Conservation (phyloP, 2,888 invertebrate species). For the Eustalomyia histrio region DNA sequence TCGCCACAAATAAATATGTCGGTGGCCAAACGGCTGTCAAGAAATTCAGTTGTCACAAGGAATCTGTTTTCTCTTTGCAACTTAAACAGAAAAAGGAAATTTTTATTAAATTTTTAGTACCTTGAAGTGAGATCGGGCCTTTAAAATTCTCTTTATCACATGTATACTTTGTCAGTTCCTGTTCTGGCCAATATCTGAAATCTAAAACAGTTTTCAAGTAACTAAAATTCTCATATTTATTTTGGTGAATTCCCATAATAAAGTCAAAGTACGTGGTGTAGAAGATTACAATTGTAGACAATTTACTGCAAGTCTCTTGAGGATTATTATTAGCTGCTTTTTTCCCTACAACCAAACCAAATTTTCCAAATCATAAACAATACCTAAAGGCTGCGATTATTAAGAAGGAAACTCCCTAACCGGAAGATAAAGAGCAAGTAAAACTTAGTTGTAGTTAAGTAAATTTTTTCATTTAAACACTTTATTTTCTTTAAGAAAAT, state of each 20-base stretch:
- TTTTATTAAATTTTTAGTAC: too few species aligned
- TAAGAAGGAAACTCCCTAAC: constrained; percentile 19
- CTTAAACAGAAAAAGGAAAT: too few species aligned
- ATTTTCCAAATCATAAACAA: constrained; percentile 18
- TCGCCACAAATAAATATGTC: too few species aligned
- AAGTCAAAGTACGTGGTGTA: constrained; percentile 49
- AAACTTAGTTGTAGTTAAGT: constrained; percentile 17
- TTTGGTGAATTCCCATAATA: constrained; percentile 33
- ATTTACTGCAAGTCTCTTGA: constrained; percentile 61
- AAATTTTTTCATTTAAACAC: constrained; percentile 33
- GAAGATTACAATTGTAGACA: constrained; percentile 63
- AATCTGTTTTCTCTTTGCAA: too few species aligned
- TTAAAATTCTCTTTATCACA: too few species aligned
- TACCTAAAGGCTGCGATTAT: constrained; percentile 29
- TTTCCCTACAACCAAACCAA: constrained; percentile 8
- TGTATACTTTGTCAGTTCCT: too few species aligned
- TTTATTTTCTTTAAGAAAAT: constrained; percentile 38
- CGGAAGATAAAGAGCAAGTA: neutral
- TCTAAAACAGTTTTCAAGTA: too few species aligned
- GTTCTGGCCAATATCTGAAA: too few species aligned
- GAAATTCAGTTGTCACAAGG: too few species aligned
- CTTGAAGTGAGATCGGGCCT: too few species aligned
- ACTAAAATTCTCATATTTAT: too few species aligned
- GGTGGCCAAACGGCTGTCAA: too few species aligned
- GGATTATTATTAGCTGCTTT: constrained; percentile 62